Percentiles rank a stretch among this genome's conserved stretches.
These are phyloP conservation scores for Drosophila ochracea DNA, from an alignment of 2,888 invertebrate genomes.

Conservation along the genomic window DNA sequence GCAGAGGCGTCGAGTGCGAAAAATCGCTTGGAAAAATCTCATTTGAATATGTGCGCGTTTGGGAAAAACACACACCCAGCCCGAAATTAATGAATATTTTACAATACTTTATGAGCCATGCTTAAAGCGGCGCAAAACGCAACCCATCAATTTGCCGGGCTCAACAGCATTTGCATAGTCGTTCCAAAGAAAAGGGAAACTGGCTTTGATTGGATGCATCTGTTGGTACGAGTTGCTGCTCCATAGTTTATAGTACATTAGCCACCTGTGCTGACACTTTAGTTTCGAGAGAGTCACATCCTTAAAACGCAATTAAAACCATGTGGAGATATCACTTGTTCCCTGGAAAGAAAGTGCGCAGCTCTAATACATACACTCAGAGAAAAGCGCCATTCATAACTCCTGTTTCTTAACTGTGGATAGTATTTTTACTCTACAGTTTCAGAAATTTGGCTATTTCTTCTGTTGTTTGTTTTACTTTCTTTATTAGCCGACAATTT, in stretches of 20 bases:
- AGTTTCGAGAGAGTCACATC: conserved; percentile 12
- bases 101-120: conserved; percentile 73
- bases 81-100: conserved; percentile 77
- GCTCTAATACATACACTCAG: conserved; percentile 16
- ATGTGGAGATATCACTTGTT: conserved; percentile 50
- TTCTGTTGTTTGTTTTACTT: background rate
- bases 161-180: conserved; percentile 48
- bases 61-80: conserved; percentile 33
- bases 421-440: background rate
- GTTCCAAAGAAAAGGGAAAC: conserved; percentile 8
- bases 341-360: conserved; percentile 65
- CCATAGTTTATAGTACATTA: background rate
- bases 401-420: background rate
- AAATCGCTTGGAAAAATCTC: conserved; percentile 77
- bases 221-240: conserved; percentile 30
- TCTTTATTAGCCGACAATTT: accelerated
- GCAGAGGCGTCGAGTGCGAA: conserved; percentile 73
- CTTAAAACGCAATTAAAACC: conserved; percentile 73
- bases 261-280: conserved; percentile 64
- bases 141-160: conserved; percentile 46
- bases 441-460: background rate
- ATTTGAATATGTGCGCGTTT: conserved; percentile 66
- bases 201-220: conserved; percentile 9
- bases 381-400: background rate
- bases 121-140: conserved; percentile 47